Percentiles rank a stretch among this genome's conserved stretches.
Evolutionary conservation across 2,888 invertebrate species (phyloP).

Genomic region (Cordylochernes scorpioides): DNA sequence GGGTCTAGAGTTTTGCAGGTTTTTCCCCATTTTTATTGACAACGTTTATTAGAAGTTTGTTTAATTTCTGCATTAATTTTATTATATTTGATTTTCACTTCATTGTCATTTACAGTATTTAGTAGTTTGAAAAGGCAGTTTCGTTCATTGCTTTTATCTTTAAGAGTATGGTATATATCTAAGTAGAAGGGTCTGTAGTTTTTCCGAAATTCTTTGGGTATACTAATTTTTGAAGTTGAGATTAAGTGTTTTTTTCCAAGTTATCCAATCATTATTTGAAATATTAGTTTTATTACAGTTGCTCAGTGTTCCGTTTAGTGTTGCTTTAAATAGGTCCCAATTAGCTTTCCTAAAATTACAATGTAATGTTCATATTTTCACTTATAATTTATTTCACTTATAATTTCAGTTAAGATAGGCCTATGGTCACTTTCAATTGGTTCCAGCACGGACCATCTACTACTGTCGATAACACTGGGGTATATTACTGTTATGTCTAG

Average conservation of each 20-base stretch:
- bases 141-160: conserved; percentile 1
- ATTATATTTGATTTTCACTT: neutral
- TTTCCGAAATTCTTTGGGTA: conserved; percentile 3
- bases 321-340: conserved; percentile 1
- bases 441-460: neutral
- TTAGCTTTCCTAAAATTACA: conserved; percentile 2
- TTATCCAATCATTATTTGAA: neutral
- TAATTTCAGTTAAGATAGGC: conserved; percentile 1
- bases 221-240: conserved; percentile 2
- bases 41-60: neutral
- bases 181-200: conserved; percentile 3
- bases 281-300: neutral
- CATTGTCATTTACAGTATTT: neutral
- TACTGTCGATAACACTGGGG: neutral
- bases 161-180: conserved; percentile 1
- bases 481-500: conserved; percentile 1
- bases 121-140: no score
- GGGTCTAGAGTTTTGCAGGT: no score
- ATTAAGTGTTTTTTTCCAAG: conserved; percentile 1
- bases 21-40: neutral
- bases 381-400: neutral
- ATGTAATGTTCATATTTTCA: neutral
- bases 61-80: neutral
- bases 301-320: neutral
- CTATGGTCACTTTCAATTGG: conserved; percentile 3